phyloP scores from a whole-genome alignment of 2,113 vertebrate species.

The Apistogramma diplotaenia region DNA sequence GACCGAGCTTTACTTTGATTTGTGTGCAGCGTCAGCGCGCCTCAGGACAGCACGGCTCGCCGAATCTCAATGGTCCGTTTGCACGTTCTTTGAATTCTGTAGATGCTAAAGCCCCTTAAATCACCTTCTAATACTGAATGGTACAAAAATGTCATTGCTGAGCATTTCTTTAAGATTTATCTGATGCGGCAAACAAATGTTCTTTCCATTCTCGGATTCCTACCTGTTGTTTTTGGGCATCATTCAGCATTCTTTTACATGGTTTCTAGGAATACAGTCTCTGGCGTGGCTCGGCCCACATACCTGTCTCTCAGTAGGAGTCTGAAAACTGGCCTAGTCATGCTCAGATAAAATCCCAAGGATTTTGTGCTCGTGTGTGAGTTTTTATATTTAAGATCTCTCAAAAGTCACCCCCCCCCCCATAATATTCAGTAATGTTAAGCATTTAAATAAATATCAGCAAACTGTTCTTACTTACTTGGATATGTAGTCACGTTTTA shows the following conservation, averaged over 20 bases:
- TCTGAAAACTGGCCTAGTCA: constrained; percentile 16
- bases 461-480: too few relatives aligned
- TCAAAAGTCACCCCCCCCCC: background rate
- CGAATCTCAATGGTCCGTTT: background rate
- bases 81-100: constrained; percentile 3
- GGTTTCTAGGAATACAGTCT: constrained; percentile 28
- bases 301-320: constrained; percentile 41
- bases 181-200: background rate
- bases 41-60: background rate
- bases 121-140: constrained; percentile 13
- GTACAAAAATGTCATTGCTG: constrained; percentile 21
- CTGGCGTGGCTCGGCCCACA: constrained; percentile 14
- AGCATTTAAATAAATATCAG: too few relatives aligned
- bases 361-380: background rate
- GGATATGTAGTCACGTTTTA: too few relatives aligned
- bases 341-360: background rate
- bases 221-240: constrained; percentile 44
- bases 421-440: background rate
- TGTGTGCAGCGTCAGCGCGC: constrained; percentile 16
- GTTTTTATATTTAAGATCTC: background rate
- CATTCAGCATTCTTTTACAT: constrained; percentile 40
- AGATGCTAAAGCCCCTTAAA: background rate
- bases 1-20: constrained; percentile 23
- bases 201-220: background rate
- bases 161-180: constrained; percentile 28